These are phyloP conservation scores for Incurvaria masculella DNA, from an alignment of 2,888 invertebrate species.

Conservation along the genomic window DNA sequence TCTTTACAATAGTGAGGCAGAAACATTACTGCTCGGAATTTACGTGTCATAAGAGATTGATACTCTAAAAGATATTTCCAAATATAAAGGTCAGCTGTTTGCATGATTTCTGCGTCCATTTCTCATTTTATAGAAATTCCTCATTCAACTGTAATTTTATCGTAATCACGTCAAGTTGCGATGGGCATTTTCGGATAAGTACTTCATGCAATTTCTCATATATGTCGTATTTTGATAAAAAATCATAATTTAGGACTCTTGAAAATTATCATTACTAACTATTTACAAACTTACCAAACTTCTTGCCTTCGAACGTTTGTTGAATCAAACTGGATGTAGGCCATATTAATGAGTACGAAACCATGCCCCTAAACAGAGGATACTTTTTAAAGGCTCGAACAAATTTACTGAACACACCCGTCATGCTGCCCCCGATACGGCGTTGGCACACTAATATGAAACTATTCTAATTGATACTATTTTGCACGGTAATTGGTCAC, in stretches of 20 bases:
- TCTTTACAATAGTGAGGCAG: too few relatives aligned
- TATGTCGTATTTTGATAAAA: background rate
- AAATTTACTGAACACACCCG: slow-evolving; percentile 30
- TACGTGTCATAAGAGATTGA: too few relatives aligned
- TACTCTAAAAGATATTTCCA: too few relatives aligned
- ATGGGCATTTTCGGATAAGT: background rate
- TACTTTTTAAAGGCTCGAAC: slow-evolving; percentile 34
- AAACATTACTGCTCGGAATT: too few relatives aligned
- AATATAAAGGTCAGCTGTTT: too few relatives aligned
- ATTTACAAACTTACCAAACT: slow-evolving; percentile 44
- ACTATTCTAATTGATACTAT: background rate
- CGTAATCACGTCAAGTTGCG: background rate
- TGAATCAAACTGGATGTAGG: slow-evolving; percentile 70
- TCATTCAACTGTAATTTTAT: background rate
- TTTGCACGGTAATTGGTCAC: background rate
- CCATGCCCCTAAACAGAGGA: slow-evolving; percentile 59
- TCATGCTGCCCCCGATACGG: slow-evolving; percentile 23
- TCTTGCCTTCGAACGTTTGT: slow-evolving; percentile 65
- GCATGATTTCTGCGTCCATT: background rate
- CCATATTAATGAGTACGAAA: slow-evolving; percentile 70
- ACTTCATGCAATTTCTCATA: background rate
- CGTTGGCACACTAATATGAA: too few relatives aligned
- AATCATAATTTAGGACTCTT: slow-evolving; percentile 1
- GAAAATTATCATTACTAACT: background rate
- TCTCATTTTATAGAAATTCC: background rate